Conservation (phyloP, 2,797 vertebrate genomes). For the Bovichtus diacanthus region DNA sequence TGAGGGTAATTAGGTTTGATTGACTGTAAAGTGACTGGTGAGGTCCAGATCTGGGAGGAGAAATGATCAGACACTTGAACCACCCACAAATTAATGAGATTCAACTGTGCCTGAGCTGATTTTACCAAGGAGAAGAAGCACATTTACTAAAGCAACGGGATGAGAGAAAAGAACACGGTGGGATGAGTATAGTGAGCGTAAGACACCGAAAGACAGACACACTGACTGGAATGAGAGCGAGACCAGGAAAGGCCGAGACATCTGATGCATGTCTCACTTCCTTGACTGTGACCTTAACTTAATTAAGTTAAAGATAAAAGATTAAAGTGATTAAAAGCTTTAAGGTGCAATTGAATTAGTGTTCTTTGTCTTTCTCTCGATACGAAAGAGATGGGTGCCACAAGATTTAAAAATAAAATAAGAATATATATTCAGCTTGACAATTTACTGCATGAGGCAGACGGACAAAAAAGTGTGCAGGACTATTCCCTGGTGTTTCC, state of each 20-base stretch:
- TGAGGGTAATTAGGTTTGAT: constrained; percentile 84
- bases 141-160: constrained; percentile 45
- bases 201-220: constrained; percentile 5
- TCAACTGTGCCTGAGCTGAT: constrained; percentile 70
- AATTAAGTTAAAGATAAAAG: constrained; percentile 72
- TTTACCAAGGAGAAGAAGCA: constrained; percentile 55
- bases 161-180: constrained; percentile 26
- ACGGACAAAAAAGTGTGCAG: constrained; percentile 41
- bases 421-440: constrained; percentile 46
- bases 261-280: constrained; percentile 70
- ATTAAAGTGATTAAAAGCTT: constrained; percentile 74
- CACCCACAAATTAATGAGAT: constrained; percentile 83
- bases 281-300: constrained; percentile 57
- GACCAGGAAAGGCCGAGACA: constrained; percentile 32
- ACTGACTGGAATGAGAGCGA: constrained; percentile 7
- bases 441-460: constrained; percentile 49
- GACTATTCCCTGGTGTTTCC: constrained; percentile 49
- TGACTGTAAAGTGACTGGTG: constrained; percentile 82
- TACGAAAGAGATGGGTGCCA: constrained; percentile 44
- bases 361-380: constrained; percentile 33
- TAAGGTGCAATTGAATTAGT: constrained; percentile 66
- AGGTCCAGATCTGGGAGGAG: constrained; percentile 77
- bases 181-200: constrained; percentile 2
- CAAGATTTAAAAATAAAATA: constrained; percentile 31
- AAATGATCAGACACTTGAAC: constrained; percentile 78